These are phyloP conservation scores for Isurus oxyrinchus DNA, from an alignment of 2,113 vertebrate species.

Conservation along the genomic window DNA sequence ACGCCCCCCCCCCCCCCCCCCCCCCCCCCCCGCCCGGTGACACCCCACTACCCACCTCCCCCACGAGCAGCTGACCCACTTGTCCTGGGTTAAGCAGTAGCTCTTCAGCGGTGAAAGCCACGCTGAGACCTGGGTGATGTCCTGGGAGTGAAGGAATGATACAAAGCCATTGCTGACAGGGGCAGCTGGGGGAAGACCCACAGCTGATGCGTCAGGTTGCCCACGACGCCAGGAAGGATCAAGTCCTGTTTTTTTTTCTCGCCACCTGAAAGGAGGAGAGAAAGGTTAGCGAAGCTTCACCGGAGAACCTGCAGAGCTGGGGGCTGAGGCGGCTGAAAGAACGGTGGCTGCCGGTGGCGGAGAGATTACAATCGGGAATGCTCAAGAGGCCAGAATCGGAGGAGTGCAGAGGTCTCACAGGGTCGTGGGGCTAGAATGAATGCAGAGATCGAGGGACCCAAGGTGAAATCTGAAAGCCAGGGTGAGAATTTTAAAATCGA, in stretches of 20 bases:
- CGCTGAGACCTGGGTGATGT: too few species aligned
- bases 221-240: background rate
- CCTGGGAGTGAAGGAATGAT: background rate
- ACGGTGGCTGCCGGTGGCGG: background rate
- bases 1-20: background rate
- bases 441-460: background rate
- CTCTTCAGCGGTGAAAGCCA: too few species aligned
- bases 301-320: background rate
- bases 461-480: background rate
- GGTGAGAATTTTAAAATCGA: background rate
- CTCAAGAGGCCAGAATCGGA: background rate
- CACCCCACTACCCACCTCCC: too few species aligned
- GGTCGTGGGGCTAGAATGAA: background rate
- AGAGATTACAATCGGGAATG: background rate
- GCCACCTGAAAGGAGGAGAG: background rate
- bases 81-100: too few species aligned
- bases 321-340: background rate
- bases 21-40: too few species aligned
- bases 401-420: background rate
- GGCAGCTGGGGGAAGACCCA: background rate
- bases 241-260: background rate
- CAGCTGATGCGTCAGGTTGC: background rate
- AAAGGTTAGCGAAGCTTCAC: too few species aligned
- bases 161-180: too few species aligned
- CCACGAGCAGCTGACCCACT: too few species aligned